A percentile compares a stretch with the other conserved stretches of the same genome.
These are phyloP conservation scores for Actinia equina DNA, from an alignment of 64 coral and sea anemone species.

Conservation along the genomic window DNA sequence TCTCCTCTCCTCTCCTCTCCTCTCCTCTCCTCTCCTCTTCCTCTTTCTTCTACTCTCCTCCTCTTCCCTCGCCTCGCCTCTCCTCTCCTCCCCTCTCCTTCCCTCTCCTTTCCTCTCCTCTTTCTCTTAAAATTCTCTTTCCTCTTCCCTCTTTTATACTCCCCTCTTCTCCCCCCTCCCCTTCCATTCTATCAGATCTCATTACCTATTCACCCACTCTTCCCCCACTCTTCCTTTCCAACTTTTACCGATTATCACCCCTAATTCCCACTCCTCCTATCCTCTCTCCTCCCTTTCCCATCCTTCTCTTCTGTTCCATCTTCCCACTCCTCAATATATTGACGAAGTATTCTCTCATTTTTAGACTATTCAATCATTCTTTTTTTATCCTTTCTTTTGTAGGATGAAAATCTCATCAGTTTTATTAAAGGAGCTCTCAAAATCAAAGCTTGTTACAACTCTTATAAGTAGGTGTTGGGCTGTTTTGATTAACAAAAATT, in stretches of 20 bases:
- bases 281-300: not conserved
- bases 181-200: too few species aligned
- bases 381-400: not conserved
- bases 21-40: not conserved
- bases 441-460: slow-evolving; percentile 79
- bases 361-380: not conserved
- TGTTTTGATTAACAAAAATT: not conserved
- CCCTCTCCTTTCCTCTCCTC: too few species aligned
- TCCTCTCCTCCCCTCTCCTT: too few species aligned
- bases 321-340: too few species aligned
- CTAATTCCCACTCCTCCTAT: not conserved
- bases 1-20: not conserved
- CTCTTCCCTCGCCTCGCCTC: too few species aligned
- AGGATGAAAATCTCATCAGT: slow-evolving; percentile 97
- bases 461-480: slow-evolving; percentile 74
- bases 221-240: not conserved
- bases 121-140: not conserved
- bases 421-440: slow-evolving; percentile 93
- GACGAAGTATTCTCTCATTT: too few species aligned
- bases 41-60: too few species aligned
- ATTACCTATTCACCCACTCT: too few species aligned
- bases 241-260: not conserved
- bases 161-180: not conserved
- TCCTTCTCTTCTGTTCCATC: too few species aligned
- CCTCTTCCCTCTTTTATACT: not conserved